Conservation (phyloP, 2,797 vertebrate species). For the Melanotaenia boesemani region DNA sequence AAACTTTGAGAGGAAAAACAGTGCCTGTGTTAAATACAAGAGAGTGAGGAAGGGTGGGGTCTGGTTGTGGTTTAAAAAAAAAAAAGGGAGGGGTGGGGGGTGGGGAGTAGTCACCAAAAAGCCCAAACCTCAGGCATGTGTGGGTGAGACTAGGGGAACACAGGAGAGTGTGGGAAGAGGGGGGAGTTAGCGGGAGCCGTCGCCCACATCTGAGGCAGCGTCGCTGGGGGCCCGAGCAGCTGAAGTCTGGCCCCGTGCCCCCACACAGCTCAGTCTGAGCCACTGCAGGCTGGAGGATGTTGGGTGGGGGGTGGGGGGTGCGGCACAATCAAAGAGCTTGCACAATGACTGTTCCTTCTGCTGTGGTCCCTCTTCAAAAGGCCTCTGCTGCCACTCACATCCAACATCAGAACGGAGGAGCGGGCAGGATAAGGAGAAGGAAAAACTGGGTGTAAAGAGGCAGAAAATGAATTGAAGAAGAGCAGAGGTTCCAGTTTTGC, state of each 20-base stretch:
- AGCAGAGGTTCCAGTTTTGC: constrained; percentile 47
- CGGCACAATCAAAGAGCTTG: constrained; percentile 87
- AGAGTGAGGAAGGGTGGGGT: constrained; percentile 61
- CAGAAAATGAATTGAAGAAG: constrained; percentile 45
- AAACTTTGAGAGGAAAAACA: constrained; percentile 20
- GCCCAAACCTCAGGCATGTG: constrained; percentile 92
- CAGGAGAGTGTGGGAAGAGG: constrained; percentile 47
- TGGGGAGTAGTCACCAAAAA: constrained; percentile 62
- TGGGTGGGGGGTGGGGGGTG: constrained; percentile 31
- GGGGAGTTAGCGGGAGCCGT: constrained; percentile 60
- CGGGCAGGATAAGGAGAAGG: constrained; percentile 35
- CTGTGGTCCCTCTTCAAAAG: constrained; percentile 93
- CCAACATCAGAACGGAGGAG: constrained; percentile 67
- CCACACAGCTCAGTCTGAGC: constrained; percentile 84
- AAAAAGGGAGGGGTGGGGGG: constrained; percentile 32
- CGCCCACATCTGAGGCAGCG: constrained; percentile 92
- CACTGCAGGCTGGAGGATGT: constrained; percentile 65
- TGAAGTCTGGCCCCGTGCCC: constrained; percentile 87
- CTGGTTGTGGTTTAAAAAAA: constrained; percentile 55
- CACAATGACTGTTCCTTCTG: constrained; percentile 88
- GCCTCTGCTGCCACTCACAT: constrained; percentile 81
- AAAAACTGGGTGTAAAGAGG: constrained; percentile 24
- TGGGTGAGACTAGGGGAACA: constrained; percentile 78
- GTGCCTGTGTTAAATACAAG: constrained; percentile 35
- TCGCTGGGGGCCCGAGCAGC: constrained; percentile 86